phyloP scores from a whole-genome alignment of 2,888 invertebrate genomes.

The Cataglyphis cursor region DNA sequence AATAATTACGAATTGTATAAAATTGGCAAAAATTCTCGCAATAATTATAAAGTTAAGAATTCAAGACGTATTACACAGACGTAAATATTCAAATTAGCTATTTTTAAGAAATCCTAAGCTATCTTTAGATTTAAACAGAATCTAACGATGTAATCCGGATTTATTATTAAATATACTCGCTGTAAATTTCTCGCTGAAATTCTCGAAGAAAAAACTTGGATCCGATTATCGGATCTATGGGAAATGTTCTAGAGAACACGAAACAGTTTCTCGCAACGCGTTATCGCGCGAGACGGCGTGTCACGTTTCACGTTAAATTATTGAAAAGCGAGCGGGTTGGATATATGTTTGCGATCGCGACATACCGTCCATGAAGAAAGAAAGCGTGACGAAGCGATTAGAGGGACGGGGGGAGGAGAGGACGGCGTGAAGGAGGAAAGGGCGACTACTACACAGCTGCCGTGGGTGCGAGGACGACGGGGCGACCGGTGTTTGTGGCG shows the following conservation, averaged over 20 bases:
- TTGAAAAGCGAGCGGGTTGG: constrained; percentile 47
- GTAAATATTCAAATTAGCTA: background rate
- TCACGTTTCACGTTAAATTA: constrained; percentile 42
- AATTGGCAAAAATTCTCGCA: background rate
- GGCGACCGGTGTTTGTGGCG: constrained; percentile 86
- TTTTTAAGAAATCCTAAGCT: background rate
- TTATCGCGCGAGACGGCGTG: constrained; percentile 25
- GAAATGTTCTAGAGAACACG: background rate
- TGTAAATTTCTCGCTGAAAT: background rate
- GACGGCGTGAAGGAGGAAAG: constrained; percentile 48
- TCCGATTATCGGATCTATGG: background rate
- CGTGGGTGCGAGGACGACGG: constrained; percentile 72
- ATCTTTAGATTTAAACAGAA: background rate
- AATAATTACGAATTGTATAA: background rate
- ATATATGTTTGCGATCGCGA: constrained; percentile 41
- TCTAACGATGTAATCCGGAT: background rate
- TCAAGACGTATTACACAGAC: background rate
- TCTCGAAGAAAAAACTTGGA: background rate
- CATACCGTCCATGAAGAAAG: constrained; percentile 14
- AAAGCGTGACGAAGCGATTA: constrained; percentile 61
- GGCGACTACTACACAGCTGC: constrained; percentile 30
- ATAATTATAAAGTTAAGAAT: background rate
- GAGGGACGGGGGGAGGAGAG: constrained; percentile 38
- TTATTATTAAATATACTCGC: background rate
- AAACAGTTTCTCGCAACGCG: background rate